Base-by-base conservation (phyloP, 1,140 invertebrate genomes). In the Drosophila aff. region DNA sequence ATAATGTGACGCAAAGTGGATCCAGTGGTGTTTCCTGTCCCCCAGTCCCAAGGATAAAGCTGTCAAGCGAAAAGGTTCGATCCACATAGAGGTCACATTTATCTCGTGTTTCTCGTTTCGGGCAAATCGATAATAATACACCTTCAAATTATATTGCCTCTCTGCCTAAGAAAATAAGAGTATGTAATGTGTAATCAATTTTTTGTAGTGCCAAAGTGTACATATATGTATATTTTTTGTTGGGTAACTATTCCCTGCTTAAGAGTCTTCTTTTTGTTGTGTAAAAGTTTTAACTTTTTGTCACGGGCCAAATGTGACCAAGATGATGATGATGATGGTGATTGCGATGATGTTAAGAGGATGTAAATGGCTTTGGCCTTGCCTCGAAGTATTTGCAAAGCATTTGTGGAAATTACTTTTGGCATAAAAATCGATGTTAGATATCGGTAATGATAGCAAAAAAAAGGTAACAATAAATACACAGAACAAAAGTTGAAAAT, bases 1-100 rank as follows among this genome's bases (percentile, higher is more conserved):
- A 79, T 89, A 89, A 89, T 89, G 84, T 84, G 81, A 89, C 85
- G 73, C 69, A 61, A 72, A 82, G 50, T 65, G 66, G 71, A 67
- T 61, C 67, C 71, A 55, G 63, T 47, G 67, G 64, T 66, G 74
- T 72, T 61, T 36, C 65, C 57, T 60, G 81, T 72, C 41, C 15
- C 36, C 36, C 36, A 55, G 36, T 57, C 21, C 74, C 81, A 71
- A 21, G 69, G 84, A 67, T 69, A 68, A 72, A 69, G 46, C 53
- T 63, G 61, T 59, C 76, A 66, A 23, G 40, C 57, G 44, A 59
- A 73, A 61, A 73, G 62, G 78, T 65, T 72, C 62, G 26, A 58
- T 43, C 57, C 57, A 33, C 44, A 68, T 52, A 46, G 63, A 43
- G 33, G 49, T 16, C 31, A 33, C 21, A 72, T 53, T 44, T 49